Evolutionary conservation across 2,888 invertebrate genomes (phyloP).

Genomic region (Morpho deidamia): DNA sequence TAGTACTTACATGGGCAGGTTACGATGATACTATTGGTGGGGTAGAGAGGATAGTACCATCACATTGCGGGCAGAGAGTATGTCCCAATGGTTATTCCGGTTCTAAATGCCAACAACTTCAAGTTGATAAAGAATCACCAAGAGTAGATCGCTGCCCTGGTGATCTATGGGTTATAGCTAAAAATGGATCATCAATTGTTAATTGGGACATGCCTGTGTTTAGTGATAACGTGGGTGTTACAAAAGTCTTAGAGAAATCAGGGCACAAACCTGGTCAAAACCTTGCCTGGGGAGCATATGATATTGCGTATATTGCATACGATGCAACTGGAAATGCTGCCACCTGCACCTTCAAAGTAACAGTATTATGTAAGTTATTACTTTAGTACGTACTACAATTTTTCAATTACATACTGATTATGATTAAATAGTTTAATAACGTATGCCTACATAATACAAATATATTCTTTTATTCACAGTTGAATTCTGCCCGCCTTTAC

Average conservation of each 20-base stretch:
- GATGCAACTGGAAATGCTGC: constrained; percentile 96
- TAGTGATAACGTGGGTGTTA: constrained; percentile 91
- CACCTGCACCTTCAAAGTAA: constrained; percentile 93
- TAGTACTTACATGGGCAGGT: constrained; percentile 95
- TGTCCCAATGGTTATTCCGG: constrained; percentile 94
- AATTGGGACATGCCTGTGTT: constrained; percentile 96
- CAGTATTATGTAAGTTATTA: constrained; percentile 85
- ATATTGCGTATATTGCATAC: constrained; percentile 94
- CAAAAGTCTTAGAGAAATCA: constrained; percentile 88
- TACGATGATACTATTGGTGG: constrained; percentile 94
- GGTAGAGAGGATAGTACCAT: constrained; percentile 93
- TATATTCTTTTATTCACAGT: constrained; percentile 68
- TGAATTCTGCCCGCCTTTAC: constrained; percentile 93
- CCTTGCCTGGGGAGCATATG: constrained; percentile 93
- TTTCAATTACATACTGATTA: background rate
- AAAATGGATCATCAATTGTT: constrained; percentile 93
- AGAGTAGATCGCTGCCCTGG: constrained; percentile 94
- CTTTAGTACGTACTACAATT: background rate
- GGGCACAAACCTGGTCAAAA: constrained; percentile 93
- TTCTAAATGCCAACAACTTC: constrained; percentile 88
- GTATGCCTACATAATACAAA: background rate
- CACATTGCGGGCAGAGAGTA: constrained; percentile 92
- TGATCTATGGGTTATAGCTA: constrained; percentile 95
- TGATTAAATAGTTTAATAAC: background rate
- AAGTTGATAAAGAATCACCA: constrained; percentile 91